A percentile compares a stretch with the other conserved stretches of the same genome.
Conservation (phyloP, 2,888 invertebrate genomes). For the Cacoxenus indagator region DNA sequence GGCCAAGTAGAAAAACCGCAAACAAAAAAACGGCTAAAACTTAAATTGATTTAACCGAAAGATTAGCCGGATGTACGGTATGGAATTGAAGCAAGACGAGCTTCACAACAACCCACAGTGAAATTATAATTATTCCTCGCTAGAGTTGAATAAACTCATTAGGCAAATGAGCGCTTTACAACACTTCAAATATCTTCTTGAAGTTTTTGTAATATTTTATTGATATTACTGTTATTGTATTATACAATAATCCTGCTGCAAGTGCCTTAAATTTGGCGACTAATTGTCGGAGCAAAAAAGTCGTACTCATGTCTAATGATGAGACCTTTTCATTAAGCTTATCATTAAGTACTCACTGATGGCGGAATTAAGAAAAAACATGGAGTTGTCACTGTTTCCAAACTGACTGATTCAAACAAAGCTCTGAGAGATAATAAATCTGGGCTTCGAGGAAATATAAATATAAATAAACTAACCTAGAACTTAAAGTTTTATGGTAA, state of each 20-base stretch:
- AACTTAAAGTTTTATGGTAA: too few species aligned
- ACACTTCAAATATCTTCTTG: background rate
- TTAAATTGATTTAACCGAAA: background rate
- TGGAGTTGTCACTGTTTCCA: too few species aligned
- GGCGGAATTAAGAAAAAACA: too few species aligned
- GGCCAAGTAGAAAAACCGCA: conserved; percentile 1
- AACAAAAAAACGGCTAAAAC: background rate
- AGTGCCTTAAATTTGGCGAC: too few species aligned
- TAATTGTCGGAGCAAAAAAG: background rate
- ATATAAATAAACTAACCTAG: too few species aligned
- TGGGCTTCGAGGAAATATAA: too few species aligned
- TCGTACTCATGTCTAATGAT: background rate
- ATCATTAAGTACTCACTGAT: too few species aligned
- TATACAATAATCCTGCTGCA: too few species aligned
- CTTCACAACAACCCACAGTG: background rate
- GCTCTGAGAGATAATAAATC: too few species aligned
- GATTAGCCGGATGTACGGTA: background rate
- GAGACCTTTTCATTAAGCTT: too few species aligned
- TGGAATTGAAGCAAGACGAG: background rate
- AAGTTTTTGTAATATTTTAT: too few species aligned
- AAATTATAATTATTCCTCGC: background rate
- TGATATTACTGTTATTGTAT: conserved; percentile 20
- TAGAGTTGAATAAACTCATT: conserved; percentile 7
- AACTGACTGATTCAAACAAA: too few species aligned
- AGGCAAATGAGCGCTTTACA: background rate